Percentiles rank a stretch among this genome's conserved stretches.
Conservation (phyloP, 2,888 invertebrate genomes). For the Drosophila putrida region DNA sequence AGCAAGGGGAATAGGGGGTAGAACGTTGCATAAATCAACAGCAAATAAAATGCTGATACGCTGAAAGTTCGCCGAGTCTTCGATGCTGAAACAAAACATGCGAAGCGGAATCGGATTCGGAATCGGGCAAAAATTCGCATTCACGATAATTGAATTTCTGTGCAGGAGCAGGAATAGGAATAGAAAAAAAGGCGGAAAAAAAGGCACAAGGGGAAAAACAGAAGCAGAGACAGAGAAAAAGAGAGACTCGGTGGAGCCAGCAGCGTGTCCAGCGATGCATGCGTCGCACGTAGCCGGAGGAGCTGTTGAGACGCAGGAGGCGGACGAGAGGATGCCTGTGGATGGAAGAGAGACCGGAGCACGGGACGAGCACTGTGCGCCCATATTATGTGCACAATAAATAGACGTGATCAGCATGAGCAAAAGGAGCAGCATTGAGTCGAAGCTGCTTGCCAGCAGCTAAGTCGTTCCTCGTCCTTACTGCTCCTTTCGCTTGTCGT, state of each 20-base stretch:
- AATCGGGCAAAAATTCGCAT: slow-evolving; percentile 76
- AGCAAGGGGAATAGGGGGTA: not conserved
- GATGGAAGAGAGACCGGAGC: slow-evolving; percentile 26
- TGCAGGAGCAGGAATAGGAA: slow-evolving; percentile 61
- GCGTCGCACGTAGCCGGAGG: slow-evolving; percentile 77
- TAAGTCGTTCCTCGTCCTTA: slow-evolving; percentile 35
- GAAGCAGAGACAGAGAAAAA: slow-evolving; percentile 9
- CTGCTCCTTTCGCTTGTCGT: slow-evolving; percentile 38
- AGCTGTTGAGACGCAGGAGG: slow-evolving; percentile 52
- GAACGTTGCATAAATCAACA: slow-evolving; percentile 77
- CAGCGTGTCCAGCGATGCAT: slow-evolving; percentile 79
- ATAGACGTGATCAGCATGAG: slow-evolving; percentile 85
- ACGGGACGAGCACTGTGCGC: slow-evolving; percentile 59
- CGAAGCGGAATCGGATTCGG: slow-evolving; percentile 76
- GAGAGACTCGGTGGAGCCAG: slow-evolving; percentile 37
- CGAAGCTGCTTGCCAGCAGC: slow-evolving; percentile 49
- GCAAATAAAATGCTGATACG: slow-evolving; percentile 82
- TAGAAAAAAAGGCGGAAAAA: slow-evolving; percentile 32
- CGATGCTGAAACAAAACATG: slow-evolving; percentile 78
- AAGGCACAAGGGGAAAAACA: slow-evolving; percentile 6
- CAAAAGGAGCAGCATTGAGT: slow-evolving; percentile 66
- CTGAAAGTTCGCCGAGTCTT: slow-evolving; percentile 78
- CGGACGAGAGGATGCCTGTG: slow-evolving; percentile 12
- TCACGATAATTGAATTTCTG: slow-evolving; percentile 80
- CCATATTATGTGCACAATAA: slow-evolving; percentile 85